These are phyloP conservation scores for Eulemur coronatus DNA, from an alignment of 2,797 vertebrate genomes.

Conservation along the genomic window DNA sequence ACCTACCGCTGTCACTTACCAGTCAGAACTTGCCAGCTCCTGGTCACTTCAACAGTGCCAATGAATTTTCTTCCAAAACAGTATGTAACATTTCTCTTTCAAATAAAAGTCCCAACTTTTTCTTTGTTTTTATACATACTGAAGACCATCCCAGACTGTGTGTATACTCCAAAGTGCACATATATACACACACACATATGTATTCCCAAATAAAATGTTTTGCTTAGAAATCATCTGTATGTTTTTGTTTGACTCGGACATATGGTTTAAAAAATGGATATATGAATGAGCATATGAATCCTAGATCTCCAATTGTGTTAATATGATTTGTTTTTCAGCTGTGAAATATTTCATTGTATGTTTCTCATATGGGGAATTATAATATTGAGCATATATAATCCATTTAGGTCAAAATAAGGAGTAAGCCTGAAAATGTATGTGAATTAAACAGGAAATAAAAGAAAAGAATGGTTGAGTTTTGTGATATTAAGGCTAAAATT, in stretches of 20 bases:
- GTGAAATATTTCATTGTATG: not conserved
- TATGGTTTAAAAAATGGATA: not conserved
- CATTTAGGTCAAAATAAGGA: not conserved
- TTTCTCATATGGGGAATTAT: not conserved
- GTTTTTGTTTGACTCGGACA: not conserved
- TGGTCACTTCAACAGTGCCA: not conserved
- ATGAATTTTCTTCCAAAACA: not conserved
- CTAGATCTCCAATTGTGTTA: not conserved
- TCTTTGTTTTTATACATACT: not conserved
- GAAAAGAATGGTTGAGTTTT: not conserved
- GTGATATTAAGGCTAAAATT: not conserved
- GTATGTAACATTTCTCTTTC: not conserved
- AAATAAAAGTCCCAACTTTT: not conserved
- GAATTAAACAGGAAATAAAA: not conserved
- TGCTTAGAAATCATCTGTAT: not conserved
- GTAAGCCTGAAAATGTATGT: not conserved
- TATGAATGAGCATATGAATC: not conserved
- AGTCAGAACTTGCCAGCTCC: not conserved
- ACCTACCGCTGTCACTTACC: not conserved
- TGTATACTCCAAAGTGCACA: not conserved
- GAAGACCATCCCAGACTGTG: not conserved
- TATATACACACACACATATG: too few relatives aligned
- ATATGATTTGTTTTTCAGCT: not conserved
- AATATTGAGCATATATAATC: not conserved
- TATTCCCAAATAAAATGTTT: not conserved